A percentile compares a stretch with the other conserved stretches of the same genome.
phyloP scores from a whole-genome alignment of 2,888 invertebrate species.

The Caenorhabditis macrosperma region DNA sequence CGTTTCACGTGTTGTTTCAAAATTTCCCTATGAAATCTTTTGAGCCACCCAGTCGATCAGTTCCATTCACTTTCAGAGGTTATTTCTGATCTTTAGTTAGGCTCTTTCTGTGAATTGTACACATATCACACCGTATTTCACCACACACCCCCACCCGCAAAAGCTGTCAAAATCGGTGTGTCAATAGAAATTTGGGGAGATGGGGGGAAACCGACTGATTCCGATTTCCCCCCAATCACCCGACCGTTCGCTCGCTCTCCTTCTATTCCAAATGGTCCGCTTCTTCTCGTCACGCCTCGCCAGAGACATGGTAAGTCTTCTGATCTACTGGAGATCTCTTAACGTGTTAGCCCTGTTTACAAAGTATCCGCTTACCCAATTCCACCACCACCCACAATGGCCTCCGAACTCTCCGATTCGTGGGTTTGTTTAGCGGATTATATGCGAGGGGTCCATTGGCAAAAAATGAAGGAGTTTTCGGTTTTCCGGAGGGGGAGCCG shows the following conservation, averaged over 20 bases:
- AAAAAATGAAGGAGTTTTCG: constrained; percentile 1
- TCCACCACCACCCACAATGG: constrained; percentile 46
- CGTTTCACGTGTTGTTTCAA: constrained; percentile 13
- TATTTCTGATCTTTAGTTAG: too few species aligned
- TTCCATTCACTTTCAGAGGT: not conserved
- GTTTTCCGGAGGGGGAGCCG: constrained; percentile 1
- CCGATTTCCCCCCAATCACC: constrained; percentile 2
- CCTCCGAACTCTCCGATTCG: constrained; percentile 34
- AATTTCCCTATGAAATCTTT: not conserved
- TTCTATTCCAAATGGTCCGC: constrained; percentile 37
- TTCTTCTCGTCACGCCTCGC: constrained; percentile 57
- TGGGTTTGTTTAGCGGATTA: constrained; percentile 1
- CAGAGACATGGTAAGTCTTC: constrained; percentile 47
- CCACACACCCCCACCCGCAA: not conserved
- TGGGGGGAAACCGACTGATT: constrained; percentile 9
- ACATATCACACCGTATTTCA: constrained; percentile 9
- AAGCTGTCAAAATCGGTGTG: constrained; percentile 3
- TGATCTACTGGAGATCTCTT: constrained; percentile 5
- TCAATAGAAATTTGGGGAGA: not conserved
- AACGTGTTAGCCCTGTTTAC: not conserved
- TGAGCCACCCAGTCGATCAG: not conserved
- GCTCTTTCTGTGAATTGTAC: not conserved
- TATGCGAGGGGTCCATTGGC: constrained; percentile 20
- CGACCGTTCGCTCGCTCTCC: not conserved
- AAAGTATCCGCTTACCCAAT: constrained; percentile 46